These are phyloP conservation scores for Aurelia sp. DNA, from an alignment of 30 jellyfish, hydroid and myxozoan genomes.

Conservation along the genomic window DNA sequence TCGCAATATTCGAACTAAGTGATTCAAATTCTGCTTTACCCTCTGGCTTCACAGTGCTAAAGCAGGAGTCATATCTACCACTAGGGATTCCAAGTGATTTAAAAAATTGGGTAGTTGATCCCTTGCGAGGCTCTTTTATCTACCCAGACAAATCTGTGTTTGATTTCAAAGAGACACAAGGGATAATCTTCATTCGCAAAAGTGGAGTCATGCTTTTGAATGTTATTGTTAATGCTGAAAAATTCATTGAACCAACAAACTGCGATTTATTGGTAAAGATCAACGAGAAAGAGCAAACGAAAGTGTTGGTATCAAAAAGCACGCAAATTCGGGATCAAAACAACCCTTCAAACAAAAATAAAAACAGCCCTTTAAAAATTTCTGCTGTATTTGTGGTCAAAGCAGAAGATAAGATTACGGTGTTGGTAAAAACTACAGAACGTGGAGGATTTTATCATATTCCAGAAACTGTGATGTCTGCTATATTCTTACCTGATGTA, in stretches of 20 bases:
- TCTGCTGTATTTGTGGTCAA: conserved; percentile 43
- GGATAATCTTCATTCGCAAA: conserved; percentile 33
- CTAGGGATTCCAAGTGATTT: background rate
- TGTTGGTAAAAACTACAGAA: conserved; percentile 4
- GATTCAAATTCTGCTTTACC: conserved; percentile 1
- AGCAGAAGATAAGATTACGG: conserved; percentile 34
- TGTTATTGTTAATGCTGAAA: conserved; percentile 3
- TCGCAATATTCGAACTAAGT: conserved; percentile 5
- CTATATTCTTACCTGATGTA: conserved; percentile 35
- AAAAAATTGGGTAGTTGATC: conserved; percentile 30
- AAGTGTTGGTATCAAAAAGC: conserved; percentile 12
- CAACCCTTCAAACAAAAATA: background rate
- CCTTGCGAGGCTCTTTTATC: conserved; percentile 37
- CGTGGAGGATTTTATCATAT: background rate
- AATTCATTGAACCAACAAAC: background rate
- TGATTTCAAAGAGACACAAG: conserved; percentile 49
- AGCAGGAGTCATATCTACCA: background rate
- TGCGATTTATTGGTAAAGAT: background rate
- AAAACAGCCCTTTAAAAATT: conserved; percentile 1
- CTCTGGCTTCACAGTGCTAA: conserved; percentile 25
- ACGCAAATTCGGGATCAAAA: background rate
- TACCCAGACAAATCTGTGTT: background rate
- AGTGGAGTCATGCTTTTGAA: conserved; percentile 23
- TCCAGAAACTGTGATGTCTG: conserved; percentile 50
- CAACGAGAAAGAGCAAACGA: conserved; percentile 11